Percentiles rank a stretch among this genome's conserved stretches.
Evolutionary conservation across 2,888 invertebrate species (phyloP).

Genomic region (Arenicola marina): DNA sequence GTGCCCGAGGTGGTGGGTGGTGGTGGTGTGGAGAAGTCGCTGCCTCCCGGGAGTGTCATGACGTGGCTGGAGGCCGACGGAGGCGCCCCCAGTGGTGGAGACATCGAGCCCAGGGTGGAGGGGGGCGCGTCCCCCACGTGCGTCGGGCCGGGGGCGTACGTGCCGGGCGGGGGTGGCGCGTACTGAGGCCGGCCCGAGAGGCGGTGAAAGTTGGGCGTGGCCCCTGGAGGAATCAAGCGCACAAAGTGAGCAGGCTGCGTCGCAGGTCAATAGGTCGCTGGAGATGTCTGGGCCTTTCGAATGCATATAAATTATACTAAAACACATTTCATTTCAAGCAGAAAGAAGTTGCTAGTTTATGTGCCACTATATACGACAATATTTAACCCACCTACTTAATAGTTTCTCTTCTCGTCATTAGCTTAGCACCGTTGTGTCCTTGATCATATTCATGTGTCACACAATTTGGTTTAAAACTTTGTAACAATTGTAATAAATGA

Average conservation of each 20-base stretch:
- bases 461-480: no score
- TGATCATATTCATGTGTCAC: no score
- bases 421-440: no score
- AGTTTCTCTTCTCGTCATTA: no score
- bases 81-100: constrained; percentile 1
- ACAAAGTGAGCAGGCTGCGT: not conserved
- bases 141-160: constrained; percentile 35
- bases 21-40: not conserved
- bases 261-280: not conserved
- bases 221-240: not conserved
- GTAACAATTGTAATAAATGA: no score
- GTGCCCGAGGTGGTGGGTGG: not conserved
- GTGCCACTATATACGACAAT: no score
- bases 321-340: no score
- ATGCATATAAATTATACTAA: no score
- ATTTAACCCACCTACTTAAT: no score
- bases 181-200: constrained; percentile 37
- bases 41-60: constrained; percentile 1
- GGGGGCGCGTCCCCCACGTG: not conserved
- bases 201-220: constrained; percentile 15
- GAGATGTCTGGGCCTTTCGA: not conserved
- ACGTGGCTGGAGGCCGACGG: constrained; percentile 4
- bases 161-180: constrained; percentile 50
- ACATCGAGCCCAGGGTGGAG: not conserved
- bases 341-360: no score